Conservation (phyloP, 2,797 vertebrate genomes). For the Triplophysa yarkandensis region DNA sequence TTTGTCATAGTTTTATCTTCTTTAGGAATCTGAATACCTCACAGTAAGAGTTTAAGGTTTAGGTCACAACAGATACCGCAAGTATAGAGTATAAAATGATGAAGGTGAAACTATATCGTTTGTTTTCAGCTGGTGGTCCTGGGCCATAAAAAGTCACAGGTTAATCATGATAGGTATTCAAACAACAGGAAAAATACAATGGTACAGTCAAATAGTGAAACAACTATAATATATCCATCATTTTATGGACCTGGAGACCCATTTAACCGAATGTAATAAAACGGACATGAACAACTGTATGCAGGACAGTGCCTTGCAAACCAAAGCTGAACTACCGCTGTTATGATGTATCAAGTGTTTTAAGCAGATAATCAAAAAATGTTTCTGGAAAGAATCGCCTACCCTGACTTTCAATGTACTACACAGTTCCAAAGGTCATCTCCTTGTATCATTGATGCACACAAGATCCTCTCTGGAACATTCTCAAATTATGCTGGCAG, state of each 20-base stretch:
- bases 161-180: neutral
- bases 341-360: too few species aligned
- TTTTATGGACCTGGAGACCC: too few species aligned
- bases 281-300: too few species aligned
- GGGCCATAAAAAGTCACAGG: neutral
- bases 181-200: neutral
- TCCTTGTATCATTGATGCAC: neutral
- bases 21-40: neutral
- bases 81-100: neutral
- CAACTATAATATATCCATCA: neutral
- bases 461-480: neutral
- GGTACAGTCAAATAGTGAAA: neutral
- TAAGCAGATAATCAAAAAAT: neutral
- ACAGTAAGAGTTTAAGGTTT: neutral
- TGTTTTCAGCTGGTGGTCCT: neutral
- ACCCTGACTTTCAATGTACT: neutral
- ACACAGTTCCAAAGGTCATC: neutral
- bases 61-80: neutral
- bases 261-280: too few species aligned
- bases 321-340: too few species aligned
- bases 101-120: neutral
- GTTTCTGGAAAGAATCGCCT: neutral
- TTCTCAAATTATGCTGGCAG: neutral
- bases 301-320: too few species aligned
- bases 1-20: neutral